phyloP scores from a whole-genome alignment of 1,140 invertebrate genomes.

The Lepidostoma basale region DNA sequence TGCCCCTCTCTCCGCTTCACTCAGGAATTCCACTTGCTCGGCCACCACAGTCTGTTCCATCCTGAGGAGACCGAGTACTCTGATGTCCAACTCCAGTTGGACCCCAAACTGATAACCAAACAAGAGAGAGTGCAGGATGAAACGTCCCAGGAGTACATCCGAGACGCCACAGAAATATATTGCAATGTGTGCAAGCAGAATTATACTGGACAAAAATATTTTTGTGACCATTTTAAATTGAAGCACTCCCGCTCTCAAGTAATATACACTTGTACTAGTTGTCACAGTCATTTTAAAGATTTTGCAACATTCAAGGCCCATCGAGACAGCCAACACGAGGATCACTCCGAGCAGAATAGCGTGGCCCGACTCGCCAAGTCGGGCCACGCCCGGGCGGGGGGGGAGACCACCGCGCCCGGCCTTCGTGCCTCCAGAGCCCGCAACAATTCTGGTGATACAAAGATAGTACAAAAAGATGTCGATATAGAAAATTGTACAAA shows the following conservation, averaged over 20 bases:
- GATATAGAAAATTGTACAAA: conserved; percentile 14
- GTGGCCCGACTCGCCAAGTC: neutral
- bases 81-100: neutral
- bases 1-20: conserved; percentile 6
- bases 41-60: neutral
- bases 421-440: neutral
- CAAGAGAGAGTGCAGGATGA: neutral
- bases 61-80: neutral
- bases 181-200: neutral
- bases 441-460: neutral
- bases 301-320: neutral
- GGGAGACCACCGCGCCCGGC: neutral
- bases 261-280: neutral
- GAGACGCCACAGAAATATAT: neutral
- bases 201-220: neutral
- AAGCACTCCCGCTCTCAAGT: neutral
- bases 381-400: neutral
- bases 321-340: neutral
- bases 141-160: neutral
- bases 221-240: neutral
- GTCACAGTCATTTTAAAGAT: neutral
- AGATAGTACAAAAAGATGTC: conserved; percentile 14
- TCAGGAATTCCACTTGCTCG: neutral
- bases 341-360: neutral
- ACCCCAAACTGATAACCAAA: neutral